Evolutionary conservation across 2,888 invertebrate species (phyloP).

Genomic region (Drosophila paucipuncta): DNA sequence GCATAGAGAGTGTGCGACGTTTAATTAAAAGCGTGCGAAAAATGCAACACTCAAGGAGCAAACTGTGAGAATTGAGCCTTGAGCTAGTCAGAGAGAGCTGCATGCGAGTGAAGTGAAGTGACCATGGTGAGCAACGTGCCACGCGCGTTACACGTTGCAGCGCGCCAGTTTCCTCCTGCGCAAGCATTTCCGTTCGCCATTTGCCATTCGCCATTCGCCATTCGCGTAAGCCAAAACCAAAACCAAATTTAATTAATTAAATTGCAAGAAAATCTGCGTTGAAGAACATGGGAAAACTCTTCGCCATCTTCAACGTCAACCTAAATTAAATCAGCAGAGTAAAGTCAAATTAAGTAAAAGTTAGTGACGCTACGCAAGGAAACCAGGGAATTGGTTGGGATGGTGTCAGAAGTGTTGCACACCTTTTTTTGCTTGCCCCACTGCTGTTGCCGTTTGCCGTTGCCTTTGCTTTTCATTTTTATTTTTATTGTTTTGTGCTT

Average conservation of each 20-base stretch:
- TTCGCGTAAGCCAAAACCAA: conserved; percentile 23
- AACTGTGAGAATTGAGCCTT: conserved; percentile 17
- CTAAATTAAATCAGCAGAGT: conserved; percentile 62
- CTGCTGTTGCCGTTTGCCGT: background rate
- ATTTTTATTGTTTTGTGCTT: background rate
- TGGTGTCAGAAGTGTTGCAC: background rate
- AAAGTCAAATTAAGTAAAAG: conserved; percentile 69
- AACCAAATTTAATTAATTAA: conserved; percentile 76
- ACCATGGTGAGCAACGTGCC: conserved; percentile 16
- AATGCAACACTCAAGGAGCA: conserved; percentile 66
- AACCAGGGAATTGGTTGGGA: background rate
- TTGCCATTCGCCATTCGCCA: background rate
- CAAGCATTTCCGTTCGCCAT: conserved; percentile 35
- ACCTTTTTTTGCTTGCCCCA: background rate
- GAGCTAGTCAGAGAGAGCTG: conserved; percentile 13
- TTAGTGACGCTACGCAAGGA: conserved; percentile 36
- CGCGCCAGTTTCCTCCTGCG: conserved; percentile 7
- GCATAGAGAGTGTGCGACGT: conserved; percentile 28
- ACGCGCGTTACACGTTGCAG: conserved; percentile 9
- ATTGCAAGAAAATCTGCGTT: conserved; percentile 68
- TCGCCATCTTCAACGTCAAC: conserved; percentile 31
- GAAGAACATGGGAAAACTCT: conserved; percentile 57
- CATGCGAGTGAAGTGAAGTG: conserved; percentile 22
- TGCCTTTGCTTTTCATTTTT: background rate
- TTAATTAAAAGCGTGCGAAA: conserved; percentile 77